A percentile compares a stretch with the other conserved stretches of the same genome.
Conservation (phyloP, 2,797 vertebrate genomes). For the Scolopax bukidnonensis region DNA sequence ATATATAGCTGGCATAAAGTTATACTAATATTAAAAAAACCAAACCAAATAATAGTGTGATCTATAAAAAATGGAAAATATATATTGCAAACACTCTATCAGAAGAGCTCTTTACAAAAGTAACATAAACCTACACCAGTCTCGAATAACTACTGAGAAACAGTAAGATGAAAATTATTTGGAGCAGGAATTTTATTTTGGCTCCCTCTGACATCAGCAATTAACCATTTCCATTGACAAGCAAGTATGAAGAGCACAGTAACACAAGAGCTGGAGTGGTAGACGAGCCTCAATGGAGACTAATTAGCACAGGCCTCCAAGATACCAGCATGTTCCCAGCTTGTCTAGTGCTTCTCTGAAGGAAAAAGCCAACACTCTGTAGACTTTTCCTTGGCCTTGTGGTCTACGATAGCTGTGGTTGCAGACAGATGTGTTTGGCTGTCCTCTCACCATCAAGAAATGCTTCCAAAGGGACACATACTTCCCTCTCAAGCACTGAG, state of each 20-base stretch:
- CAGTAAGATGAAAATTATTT: neutral
- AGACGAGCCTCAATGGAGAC: neutral
- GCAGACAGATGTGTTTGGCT: neutral
- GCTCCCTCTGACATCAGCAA: neutral
- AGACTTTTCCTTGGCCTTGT: neutral
- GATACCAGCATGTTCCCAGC: neutral
- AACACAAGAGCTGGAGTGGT: neutral
- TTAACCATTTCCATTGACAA: neutral
- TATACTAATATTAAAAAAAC: neutral
- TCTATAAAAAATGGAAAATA: neutral
- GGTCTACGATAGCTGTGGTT: neutral
- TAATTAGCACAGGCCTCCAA: neutral
- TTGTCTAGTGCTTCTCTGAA: neutral
- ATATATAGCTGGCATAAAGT: neutral
- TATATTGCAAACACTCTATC: neutral
- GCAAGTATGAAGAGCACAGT: neutral
- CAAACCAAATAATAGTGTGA: neutral
- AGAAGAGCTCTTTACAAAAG: neutral
- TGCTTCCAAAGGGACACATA: fast-evolving
- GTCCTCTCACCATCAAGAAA: neutral
- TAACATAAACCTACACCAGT: neutral
- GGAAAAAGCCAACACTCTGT: neutral
- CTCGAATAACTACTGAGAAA: neutral
- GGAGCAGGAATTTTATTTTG: neutral
- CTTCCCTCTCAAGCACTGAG: neutral